These are phyloP conservation scores for Eristalis tenax DNA, from an alignment of 2,888 invertebrate species.

Conservation along the genomic window DNA sequence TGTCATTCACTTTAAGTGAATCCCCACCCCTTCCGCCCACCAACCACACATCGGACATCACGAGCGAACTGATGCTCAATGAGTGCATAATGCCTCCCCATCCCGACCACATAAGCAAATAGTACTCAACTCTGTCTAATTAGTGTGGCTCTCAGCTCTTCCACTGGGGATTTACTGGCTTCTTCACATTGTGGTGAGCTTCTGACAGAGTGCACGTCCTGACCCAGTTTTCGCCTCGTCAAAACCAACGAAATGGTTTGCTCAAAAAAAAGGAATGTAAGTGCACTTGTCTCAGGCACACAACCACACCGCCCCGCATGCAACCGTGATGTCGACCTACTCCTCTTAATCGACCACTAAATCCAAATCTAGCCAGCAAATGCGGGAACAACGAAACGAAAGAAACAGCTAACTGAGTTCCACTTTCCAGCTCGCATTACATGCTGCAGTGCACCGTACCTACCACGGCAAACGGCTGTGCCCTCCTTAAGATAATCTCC, in stretches of 20 bases:
- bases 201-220: neutral
- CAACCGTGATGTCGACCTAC: neutral
- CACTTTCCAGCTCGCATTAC: conserved; percentile 16
- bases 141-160: neutral
- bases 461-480: neutral
- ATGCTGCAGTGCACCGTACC: neutral
- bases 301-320: neutral
- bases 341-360: neutral
- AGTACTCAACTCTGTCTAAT: neutral
- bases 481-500: neutral
- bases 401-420: neutral
- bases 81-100: neutral
- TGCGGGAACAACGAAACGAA: neutral
- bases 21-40: too few species aligned
- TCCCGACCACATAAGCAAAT: neutral
- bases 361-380: conserved; percentile 4
- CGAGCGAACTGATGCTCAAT: neutral
- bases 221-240: neutral
- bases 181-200: neutral
- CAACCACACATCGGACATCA: too few species aligned
- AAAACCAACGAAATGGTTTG: neutral
- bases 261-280: neutral
- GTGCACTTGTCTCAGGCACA: neutral
- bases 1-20: too few species aligned
- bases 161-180: neutral